These are phyloP conservation scores for Acholoe squamosa DNA, from an alignment of 2,888 invertebrate species.

Conservation along the genomic window DNA sequence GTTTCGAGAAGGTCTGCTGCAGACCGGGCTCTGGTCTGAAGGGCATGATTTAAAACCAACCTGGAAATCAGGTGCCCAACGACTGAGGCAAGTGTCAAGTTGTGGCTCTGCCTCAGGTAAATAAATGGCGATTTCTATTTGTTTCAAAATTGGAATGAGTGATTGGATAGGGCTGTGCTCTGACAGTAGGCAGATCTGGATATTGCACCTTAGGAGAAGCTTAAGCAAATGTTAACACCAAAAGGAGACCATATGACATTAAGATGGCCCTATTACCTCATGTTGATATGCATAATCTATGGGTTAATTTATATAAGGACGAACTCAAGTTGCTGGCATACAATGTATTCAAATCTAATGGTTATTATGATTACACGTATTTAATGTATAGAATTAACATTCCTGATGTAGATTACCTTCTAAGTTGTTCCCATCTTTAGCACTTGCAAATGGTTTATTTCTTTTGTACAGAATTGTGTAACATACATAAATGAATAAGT, in stretches of 20 bases:
- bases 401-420: constrained; percentile 48
- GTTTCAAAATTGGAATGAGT: too few relatives aligned
- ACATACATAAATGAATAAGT: background rate
- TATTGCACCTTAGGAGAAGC: background rate
- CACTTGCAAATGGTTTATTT: constrained; percentile 44
- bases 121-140: too few relatives aligned
- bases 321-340: constrained; percentile 30
- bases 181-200: background rate
- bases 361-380: constrained; percentile 33
- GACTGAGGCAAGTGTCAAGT: too few relatives aligned
- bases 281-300: constrained; percentile 47
- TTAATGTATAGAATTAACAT: constrained; percentile 56
- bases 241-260: background rate
- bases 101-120: too few relatives aligned
- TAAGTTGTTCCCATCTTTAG: constrained; percentile 47
- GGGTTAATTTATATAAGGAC: background rate
- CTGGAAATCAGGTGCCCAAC: too few relatives aligned
- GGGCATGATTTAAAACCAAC: background rate
- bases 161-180: too few relatives aligned
- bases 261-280: background rate
- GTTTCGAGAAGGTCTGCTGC: constrained; percentile 28
- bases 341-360: constrained; percentile 28
- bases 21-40: background rate
- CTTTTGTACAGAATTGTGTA: constrained; percentile 23
- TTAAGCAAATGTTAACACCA: background rate